These are phyloP conservation scores for Caenorhabditis sp. DNA, from an alignment of 2,888 invertebrate species.

Conservation along the genomic window DNA sequence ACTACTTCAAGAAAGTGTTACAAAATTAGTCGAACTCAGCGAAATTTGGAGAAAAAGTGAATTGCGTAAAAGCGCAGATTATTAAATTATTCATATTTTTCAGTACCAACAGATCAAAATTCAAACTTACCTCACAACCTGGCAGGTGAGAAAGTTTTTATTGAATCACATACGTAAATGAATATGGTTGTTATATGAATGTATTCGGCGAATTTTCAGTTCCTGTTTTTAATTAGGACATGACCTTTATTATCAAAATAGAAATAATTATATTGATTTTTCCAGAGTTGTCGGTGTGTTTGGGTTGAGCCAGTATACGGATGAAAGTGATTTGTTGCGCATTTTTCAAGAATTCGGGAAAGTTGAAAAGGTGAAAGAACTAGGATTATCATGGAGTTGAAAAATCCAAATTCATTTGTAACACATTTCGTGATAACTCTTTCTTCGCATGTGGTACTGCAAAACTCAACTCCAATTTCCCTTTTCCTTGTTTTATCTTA, in stretches of 20 bases:
- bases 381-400: not conserved
- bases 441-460: no score
- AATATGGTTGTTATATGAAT: no score
- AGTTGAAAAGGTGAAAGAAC: constrained; percentile 4
- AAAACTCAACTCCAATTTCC: not conserved
- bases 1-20: not conserved
- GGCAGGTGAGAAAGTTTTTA: not conserved
- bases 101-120: not conserved
- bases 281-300: constrained; percentile 11
- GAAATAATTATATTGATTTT: not conserved
- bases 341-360: constrained; percentile 15
- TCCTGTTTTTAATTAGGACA: no score
- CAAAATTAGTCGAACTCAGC: no score
- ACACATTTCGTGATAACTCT: no score
- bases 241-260: not conserved
- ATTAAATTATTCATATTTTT: no score
- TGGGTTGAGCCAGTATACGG: constrained; percentile 14
- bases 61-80: no score
- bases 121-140: not conserved
- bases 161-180: no score
- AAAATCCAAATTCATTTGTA: not conserved
- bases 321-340: constrained; percentile 6
- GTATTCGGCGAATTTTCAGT: no score
- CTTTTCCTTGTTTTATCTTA: not conserved
- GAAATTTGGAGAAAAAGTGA: no score